These are phyloP conservation scores for Notoglanidium macrostoma DNA, from an alignment of 2,797 vertebrate genomes.

Conservation along the genomic window DNA sequence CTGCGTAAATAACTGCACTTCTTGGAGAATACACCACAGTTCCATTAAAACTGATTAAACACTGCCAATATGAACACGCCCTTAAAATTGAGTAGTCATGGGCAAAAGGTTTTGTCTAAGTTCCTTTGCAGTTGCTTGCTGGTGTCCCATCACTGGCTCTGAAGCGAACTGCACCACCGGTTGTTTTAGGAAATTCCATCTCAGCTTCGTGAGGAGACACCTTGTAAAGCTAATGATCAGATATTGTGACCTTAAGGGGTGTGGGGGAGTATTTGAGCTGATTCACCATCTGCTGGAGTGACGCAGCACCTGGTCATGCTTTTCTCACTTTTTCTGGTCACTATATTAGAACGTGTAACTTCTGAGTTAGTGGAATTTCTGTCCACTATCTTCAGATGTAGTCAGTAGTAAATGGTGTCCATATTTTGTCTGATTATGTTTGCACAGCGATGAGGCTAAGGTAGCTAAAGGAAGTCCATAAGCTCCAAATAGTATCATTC, in stretches of 20 bases:
- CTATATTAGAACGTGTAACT: too few species aligned
- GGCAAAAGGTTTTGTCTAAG: neutral
- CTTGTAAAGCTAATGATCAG: neutral
- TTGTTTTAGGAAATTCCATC: neutral
- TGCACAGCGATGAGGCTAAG: neutral
- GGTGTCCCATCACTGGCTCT: neutral
- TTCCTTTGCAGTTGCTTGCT: neutral
- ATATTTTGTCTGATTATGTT: neutral
- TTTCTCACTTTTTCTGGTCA: neutral
- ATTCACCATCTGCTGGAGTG: neutral
- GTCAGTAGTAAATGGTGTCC: neutral
- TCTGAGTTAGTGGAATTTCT: neutral
- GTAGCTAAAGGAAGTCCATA: neutral
- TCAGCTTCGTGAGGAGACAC: too few species aligned
- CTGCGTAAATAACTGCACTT: neutral
- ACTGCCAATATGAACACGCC: neutral
- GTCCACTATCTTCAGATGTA: neutral
- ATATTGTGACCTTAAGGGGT: neutral
- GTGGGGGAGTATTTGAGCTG: too few species aligned
- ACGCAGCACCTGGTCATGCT: neutral
- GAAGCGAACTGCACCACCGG: neutral
- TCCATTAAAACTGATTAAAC: neutral
- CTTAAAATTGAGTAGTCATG: neutral
- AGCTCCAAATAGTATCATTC: neutral
- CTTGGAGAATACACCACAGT: neutral